Evolutionary conservation across 2,888 invertebrate genomes (phyloP).

Genomic region (Theretra japonica): DNA sequence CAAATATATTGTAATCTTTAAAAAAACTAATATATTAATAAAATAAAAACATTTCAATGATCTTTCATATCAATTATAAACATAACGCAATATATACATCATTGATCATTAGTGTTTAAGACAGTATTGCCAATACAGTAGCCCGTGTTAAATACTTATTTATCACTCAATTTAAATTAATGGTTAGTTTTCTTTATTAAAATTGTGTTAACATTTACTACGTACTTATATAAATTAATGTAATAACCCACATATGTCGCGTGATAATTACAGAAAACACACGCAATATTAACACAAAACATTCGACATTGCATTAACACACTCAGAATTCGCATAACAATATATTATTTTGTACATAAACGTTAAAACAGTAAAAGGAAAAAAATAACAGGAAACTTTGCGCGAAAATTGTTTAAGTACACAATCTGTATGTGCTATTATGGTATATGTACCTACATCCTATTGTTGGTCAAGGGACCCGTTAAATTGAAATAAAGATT

Average conservation of each 20-base stretch:
- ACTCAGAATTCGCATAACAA: constrained; percentile 30
- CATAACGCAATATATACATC: neutral
- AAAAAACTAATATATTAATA: too few relatives aligned
- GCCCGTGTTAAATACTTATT: neutral
- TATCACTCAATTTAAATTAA: neutral
- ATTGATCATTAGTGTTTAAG: neutral
- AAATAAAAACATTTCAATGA: neutral
- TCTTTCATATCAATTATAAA: neutral
- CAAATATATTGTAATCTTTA: too few relatives aligned
- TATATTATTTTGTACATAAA: constrained; percentile 52
- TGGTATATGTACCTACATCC: neutral
- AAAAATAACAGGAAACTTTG: constrained; percentile 47
- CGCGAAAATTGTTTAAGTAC: constrained; percentile 48
- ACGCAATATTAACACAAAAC: constrained; percentile 19
- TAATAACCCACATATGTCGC: neutral
- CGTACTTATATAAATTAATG: neutral
- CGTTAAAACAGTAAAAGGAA: constrained; percentile 46
- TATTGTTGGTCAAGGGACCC: neutral
- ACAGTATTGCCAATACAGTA: neutral
- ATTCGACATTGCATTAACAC: constrained; percentile 4
- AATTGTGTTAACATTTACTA: neutral
- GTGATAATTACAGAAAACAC: constrained; percentile 11
- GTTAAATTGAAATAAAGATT: too few relatives aligned
- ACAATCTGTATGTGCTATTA: constrained; percentile 3
- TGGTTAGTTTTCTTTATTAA: neutral